These are phyloP conservation scores for Plagiodera versicolora DNA, from an alignment of 2,888 invertebrate species.

Conservation along the genomic window DNA sequence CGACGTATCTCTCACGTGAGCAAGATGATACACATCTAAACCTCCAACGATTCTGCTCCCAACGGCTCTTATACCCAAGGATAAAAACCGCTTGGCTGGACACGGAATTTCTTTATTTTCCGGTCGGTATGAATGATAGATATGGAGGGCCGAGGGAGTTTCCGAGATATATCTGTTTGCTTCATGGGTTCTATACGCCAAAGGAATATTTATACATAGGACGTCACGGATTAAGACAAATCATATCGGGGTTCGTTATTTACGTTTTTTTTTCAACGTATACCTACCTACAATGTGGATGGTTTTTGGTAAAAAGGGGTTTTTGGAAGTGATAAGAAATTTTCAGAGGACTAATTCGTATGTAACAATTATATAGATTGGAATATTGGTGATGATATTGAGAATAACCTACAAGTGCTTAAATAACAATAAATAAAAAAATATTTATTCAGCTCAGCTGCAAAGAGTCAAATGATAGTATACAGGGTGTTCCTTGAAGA, in stretches of 20 bases:
- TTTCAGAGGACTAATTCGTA: too few relatives aligned
- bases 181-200: slow-evolving; percentile 40
- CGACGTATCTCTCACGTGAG: not conserved
- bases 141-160: slow-evolving; percentile 24
- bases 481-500: too few relatives aligned
- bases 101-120: slow-evolving; percentile 22
- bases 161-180: slow-evolving; percentile 37
- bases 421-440: too few relatives aligned
- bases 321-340: too few relatives aligned
- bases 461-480: too few relatives aligned
- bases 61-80: not conserved
- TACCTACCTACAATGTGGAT: too few relatives aligned
- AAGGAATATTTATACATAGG: slow-evolving; percentile 41
- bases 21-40: not conserved
- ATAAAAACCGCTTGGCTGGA: not conserved
- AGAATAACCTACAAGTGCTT: too few relatives aligned
- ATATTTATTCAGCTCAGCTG: too few relatives aligned
- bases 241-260: slow-evolving; percentile 18
- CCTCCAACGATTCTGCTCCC: not conserved
- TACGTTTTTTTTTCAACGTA: not conserved
- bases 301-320: too few relatives aligned
- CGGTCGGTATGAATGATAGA: slow-evolving; percentile 28
- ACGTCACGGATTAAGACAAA: slow-evolving; percentile 35
- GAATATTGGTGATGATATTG: too few relatives aligned
- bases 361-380: too few relatives aligned